Percentiles rank a stretch among this genome's conserved stretches.
Conservation (phyloP, 2,888 invertebrate species). For the Tetramorium bicarinatum region DNA sequence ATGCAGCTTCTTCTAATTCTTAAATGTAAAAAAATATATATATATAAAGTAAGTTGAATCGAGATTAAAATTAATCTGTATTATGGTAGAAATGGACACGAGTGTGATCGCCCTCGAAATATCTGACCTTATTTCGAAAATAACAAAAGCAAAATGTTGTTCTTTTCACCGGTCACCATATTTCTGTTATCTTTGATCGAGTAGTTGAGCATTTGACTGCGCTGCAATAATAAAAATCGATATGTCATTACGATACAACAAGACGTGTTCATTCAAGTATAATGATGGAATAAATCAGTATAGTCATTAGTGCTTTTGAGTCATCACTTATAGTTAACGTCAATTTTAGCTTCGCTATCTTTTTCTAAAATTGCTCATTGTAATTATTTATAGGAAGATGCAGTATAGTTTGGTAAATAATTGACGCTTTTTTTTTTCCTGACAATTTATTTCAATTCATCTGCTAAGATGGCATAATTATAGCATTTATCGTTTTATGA, state of each 20-base stretch:
- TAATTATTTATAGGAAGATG: neutral
- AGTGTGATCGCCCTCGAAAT: neutral
- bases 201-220: conserved; percentile 15
- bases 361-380: neutral
- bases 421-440: neutral
- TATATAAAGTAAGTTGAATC: no score
- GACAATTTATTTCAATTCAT: conserved; percentile 1
- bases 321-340: neutral
- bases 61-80: no score
- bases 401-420: neutral
- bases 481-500: neutral
- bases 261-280: neutral
- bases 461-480: neutral
- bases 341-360: neutral
- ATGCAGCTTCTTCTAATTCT: no score
- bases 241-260: conserved; percentile 19
- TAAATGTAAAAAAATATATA: no score
- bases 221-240: conserved; percentile 13
- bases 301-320: neutral
- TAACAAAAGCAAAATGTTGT: neutral
- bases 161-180: neutral
- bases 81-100: no score
- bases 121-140: neutral
- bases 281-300: neutral
- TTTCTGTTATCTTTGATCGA: conserved; percentile 20